A percentile compares a stretch with the other conserved stretches of the same genome.
These are phyloP conservation scores for Boleophthalmus pectinirostris DNA, from an alignment of 2,113 vertebrate species.

Conservation along the genomic window DNA sequence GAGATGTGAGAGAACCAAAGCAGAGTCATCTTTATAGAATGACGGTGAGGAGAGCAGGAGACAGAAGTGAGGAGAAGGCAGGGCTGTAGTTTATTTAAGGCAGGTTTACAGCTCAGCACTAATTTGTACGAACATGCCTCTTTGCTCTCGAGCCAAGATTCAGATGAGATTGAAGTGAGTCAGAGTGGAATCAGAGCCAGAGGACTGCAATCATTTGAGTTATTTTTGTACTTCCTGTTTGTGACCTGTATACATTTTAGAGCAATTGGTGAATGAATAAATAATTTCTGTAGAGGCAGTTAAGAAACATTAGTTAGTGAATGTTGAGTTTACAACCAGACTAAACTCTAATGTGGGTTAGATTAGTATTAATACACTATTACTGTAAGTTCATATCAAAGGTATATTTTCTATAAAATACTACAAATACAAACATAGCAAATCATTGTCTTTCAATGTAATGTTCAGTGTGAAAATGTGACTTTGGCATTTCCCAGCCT, in stretches of 20 bases:
- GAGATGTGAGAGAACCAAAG: background rate
- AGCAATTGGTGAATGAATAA: background rate
- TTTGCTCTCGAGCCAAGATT: conserved; percentile 5
- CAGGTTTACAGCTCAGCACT: conserved; percentile 3
- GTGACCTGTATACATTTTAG: background rate
- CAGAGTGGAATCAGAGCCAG: conserved; percentile 8
- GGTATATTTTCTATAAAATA: too few species aligned
- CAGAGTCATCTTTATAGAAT: background rate
- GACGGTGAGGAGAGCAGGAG: background rate
- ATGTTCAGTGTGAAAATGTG: conserved; percentile 15
- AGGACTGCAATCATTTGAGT: background rate
- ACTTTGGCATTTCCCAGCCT: conserved; percentile 36
- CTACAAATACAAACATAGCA: background rate
- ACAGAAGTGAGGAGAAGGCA: background rate
- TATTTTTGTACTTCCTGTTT: background rate
- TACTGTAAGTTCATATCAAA: too few species aligned
- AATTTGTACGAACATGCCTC: conserved; percentile 9
- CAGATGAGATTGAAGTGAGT: conserved; percentile 9
- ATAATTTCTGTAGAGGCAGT: background rate
- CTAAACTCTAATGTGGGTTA: too few species aligned
- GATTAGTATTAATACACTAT: too few species aligned
- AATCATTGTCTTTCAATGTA: too few species aligned
- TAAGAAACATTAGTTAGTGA: background rate
- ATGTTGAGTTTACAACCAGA: background rate
- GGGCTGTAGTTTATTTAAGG: conserved; percentile 1